Evolutionary conservation across 2,888 invertebrate genomes (phyloP), one percentile per base, ranked within the genome.

Genomic region (Drosophila helvetica): DNA sequence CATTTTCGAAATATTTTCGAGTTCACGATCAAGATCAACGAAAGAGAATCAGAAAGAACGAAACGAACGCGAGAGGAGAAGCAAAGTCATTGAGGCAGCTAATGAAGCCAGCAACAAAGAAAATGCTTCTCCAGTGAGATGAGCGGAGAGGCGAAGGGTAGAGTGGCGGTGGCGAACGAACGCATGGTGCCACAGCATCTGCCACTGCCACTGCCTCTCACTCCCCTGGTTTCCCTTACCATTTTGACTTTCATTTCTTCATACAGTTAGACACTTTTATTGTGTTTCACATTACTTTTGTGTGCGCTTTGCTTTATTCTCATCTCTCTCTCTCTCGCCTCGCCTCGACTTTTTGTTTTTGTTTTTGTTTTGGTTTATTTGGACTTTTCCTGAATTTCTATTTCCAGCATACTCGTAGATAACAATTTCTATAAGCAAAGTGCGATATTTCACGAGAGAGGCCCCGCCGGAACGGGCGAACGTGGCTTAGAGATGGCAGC

Each of bases 211-310:
- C n/a, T 52, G 8, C 15, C 30, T 48, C 48, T 50, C 51, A 18
- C n/a, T 9, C n/a, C 10, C 53, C 33, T 55, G 22, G 1, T 22
- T 22, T 22, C 22, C 22, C 22, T 22, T 22, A 22, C 8, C 72
- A 80, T 65, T 79, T 82, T 79, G 83, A 83, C 89, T 85, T 88
- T 85, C 87, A 82, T 85, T 88, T 88, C 89, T 85, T 79, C 67
- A 74, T 68, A 77, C 77, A 79, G 82, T 88, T 79, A 81, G 86
- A 88, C 82, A 87, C 74, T 85, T 87, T 85, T 88, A 79, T 85
- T 88, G 87, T 88, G 82, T 74, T 88, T 85, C 75, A 79, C 80
- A 72, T 79, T 77, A 72, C 69, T 78, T 73, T 53, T 53, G 53
- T 63, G 54, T 38, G 56, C 33, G 33, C 61, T 63, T 57, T 30